Evolutionary conservation across 2,888 invertebrate genomes (phyloP).

Genomic region (Pristionchus mayeri): DNA sequence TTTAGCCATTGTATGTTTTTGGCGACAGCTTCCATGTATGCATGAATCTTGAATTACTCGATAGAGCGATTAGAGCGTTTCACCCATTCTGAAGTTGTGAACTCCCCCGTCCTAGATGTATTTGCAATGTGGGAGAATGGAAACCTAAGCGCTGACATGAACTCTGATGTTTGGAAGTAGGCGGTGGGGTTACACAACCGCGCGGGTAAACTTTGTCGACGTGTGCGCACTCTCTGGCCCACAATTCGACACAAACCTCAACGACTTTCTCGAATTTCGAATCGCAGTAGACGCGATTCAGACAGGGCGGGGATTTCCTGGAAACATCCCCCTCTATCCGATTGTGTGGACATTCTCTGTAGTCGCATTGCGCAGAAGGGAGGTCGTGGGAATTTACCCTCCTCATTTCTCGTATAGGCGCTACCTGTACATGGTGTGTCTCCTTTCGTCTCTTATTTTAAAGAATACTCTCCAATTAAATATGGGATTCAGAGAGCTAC

Average conservation of each 20-base stretch:
- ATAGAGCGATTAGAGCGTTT: too few species aligned
- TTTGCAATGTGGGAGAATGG: not conserved
- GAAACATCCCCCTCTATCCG: not conserved
- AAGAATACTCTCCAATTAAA: too few species aligned
- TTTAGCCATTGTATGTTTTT: too few species aligned
- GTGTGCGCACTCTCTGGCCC: not conserved
- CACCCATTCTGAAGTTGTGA: too few species aligned
- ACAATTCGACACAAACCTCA: conserved; percentile 9
- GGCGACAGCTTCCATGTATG: too few species aligned
- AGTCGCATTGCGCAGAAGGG: not conserved
- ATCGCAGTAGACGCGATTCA: not conserved
- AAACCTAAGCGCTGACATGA: not conserved
- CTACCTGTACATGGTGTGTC: too few species aligned
- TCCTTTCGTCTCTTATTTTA: too few species aligned
- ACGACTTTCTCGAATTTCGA: not conserved
- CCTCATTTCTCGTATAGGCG: not conserved
- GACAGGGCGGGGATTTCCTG: not conserved
- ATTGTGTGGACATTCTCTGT: not conserved
- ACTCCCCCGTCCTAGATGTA: too few species aligned
- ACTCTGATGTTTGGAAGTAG: not conserved
- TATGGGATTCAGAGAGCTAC: too few species aligned
- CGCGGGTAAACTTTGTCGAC: not conserved
- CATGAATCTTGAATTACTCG: too few species aligned
- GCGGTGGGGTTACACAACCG: conserved; percentile 11
- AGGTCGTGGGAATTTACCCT: conserved; percentile 17